phyloP scores from a whole-genome alignment of 2,113 vertebrate genomes.

The Plotosus lineatus region DNA sequence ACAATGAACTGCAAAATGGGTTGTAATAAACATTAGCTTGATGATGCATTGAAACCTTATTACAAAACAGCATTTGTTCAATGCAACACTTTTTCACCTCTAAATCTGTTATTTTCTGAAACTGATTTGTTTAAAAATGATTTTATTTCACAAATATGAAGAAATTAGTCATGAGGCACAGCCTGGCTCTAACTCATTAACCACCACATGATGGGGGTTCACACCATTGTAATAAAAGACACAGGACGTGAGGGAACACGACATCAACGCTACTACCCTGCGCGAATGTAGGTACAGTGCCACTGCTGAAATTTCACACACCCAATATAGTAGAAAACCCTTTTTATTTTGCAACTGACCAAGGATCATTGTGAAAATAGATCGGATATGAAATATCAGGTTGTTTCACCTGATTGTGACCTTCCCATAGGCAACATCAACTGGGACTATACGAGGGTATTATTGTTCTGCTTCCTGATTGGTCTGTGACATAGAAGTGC shows the following conservation, averaged over 20 bases:
- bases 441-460: background rate
- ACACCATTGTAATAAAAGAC: slow-evolving; percentile 15
- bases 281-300: background rate
- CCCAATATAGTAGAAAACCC: background rate
- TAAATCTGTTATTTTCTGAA: background rate
- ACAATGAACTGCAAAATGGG: slow-evolving; percentile 18
- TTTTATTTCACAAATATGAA: background rate
- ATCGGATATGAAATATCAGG: background rate
- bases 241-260: background rate
- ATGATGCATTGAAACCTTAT: slow-evolving; percentile 1
- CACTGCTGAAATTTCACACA: background rate
- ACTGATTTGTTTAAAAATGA: background rate
- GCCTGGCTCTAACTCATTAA: slow-evolving; percentile 21
- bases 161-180: slow-evolving; percentile 20
- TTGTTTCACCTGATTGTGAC: background rate
- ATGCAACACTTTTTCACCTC: background rate
- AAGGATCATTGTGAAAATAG: background rate
- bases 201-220: background rate
- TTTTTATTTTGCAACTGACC: background rate
- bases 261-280: background rate
- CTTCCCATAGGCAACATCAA: background rate
- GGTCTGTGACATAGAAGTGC: background rate
- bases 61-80: background rate
- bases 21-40: background rate
- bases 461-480: background rate